These are phyloP conservation scores for Melanotaenia boesemani DNA, from an alignment of 2,797 vertebrate genomes.

Conservation along the genomic window DNA sequence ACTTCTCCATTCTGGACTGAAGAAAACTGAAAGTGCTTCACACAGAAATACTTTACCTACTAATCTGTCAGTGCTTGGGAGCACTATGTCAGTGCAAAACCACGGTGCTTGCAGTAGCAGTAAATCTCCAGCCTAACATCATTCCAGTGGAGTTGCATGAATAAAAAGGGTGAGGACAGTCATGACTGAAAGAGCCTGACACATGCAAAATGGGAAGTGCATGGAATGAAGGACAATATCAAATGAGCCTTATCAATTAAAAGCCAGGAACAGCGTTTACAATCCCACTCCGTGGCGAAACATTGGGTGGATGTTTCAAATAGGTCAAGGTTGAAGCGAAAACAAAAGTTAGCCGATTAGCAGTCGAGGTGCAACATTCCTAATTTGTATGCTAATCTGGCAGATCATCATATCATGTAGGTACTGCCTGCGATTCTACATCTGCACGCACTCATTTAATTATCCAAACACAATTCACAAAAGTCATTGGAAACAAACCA, in stretches of 20 bases:
- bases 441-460: slow-evolving; percentile 83
- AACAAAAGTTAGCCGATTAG: slow-evolving; percentile 85
- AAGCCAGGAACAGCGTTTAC: slow-evolving; percentile 70
- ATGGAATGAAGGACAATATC: slow-evolving; percentile 77
- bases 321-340: slow-evolving; percentile 83
- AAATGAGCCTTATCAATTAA: slow-evolving; percentile 78
- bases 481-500: slow-evolving; percentile 84
- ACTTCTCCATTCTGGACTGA: slow-evolving; percentile 43
- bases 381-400: slow-evolving; percentile 84
- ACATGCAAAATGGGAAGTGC: slow-evolving; percentile 51
- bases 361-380: slow-evolving; percentile 83
- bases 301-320: slow-evolving; percentile 72
- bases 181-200: slow-evolving; percentile 65
- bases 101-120: slow-evolving; percentile 1
- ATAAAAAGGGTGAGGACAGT: slow-evolving; percentile 31
- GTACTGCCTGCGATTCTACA: slow-evolving; percentile 75
- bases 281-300: slow-evolving; percentile 69
- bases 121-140: slow-evolving; percentile 25
- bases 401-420: slow-evolving; percentile 74
- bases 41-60: slow-evolving; percentile 20
- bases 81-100: slow-evolving; percentile 34
- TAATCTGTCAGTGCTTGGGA: slow-evolving; percentile 21
- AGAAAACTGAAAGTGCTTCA: slow-evolving; percentile 35
- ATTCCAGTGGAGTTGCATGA: slow-evolving; percentile 63
- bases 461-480: slow-evolving; percentile 84